These are phyloP conservation scores for Kradibia gibbosae DNA, from an alignment of 1,140 invertebrate genomes.

Conservation along the genomic window DNA sequence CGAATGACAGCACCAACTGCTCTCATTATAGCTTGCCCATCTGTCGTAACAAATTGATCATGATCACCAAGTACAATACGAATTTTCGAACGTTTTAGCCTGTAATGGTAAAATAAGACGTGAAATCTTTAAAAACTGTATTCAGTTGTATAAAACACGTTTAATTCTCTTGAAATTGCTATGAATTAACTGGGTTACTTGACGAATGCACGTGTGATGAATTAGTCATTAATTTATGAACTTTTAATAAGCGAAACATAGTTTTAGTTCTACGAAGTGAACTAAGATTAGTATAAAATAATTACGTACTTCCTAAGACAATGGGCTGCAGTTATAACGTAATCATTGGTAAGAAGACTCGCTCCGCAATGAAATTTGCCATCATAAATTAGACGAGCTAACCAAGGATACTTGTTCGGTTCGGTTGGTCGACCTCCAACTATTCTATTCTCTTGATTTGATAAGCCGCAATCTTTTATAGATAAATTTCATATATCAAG, in stretches of 20 bases:
- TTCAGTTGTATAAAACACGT: no score
- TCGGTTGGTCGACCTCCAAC: conserved; percentile 84
- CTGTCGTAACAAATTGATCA: conserved; percentile 83
- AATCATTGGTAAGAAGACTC: conserved; percentile 83
- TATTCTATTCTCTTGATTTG: conserved; percentile 82
- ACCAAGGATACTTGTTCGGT: conserved; percentile 89
- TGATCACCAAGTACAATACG: conserved; percentile 86
- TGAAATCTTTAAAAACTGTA: no score
- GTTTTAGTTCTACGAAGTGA: no score
- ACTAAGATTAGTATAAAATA: conserved; percentile 33
- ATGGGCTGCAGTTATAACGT: conserved; percentile 80
- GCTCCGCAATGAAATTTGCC: conserved; percentile 92
- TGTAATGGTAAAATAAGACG: conserved; percentile 55
- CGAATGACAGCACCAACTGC: conserved; percentile 84
- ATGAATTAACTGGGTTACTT: no score
- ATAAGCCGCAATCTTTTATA: conserved; percentile 78
- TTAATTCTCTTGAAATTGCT: no score
- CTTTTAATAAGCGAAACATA: no score
- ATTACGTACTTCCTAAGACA: conserved; percentile 76
- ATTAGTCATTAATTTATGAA: neutral
- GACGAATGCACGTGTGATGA: no score
- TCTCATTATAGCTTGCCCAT: conserved; percentile 83
- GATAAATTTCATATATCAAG: neutral
- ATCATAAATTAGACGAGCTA: conserved; percentile 86
- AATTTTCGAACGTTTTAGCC: conserved; percentile 84